phyloP scores from a whole-genome alignment of 2,113 vertebrate species.

The Pelmatolapia mariae region DNA sequence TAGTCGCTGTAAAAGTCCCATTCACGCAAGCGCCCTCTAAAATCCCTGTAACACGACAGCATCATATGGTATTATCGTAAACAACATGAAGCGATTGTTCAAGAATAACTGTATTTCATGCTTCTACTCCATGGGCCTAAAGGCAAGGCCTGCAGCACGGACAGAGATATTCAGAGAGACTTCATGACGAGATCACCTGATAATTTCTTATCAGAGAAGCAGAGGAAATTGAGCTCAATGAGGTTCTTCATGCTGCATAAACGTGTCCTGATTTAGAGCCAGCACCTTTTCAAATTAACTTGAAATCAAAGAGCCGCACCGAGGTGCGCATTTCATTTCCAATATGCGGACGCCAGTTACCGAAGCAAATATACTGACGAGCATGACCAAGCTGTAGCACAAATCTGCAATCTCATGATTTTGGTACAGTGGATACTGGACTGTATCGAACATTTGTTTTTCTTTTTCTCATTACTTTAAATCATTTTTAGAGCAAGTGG shows the following conservation, averaged over 20 bases:
- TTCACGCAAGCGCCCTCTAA: not conserved
- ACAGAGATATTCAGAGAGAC: not conserved
- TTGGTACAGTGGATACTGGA: not conserved
- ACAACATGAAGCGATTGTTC: not conserved
- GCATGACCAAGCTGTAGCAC: not conserved
- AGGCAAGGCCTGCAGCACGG: not conserved
- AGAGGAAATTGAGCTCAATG: not conserved
- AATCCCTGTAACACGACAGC: not conserved
- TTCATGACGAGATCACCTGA: not conserved
- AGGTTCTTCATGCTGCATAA: not conserved
- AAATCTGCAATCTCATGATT: not conserved
- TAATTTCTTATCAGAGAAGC: not conserved
- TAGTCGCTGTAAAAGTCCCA: not conserved
- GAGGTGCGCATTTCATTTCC: not conserved
- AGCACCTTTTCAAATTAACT: not conserved
- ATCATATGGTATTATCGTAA: not conserved
- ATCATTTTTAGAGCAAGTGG: not conserved
- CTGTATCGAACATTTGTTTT: not conserved
- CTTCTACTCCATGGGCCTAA: not conserved
- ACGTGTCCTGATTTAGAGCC: not conserved
- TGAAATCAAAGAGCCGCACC: accelerated
- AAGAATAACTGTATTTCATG: not conserved
- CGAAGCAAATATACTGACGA: not conserved
- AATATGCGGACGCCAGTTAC: not conserved
- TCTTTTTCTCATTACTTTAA: not conserved